Evolutionary conservation across 2,113 vertebrate species (phyloP).

Genomic region (Callocephalon fimbriatum): DNA sequence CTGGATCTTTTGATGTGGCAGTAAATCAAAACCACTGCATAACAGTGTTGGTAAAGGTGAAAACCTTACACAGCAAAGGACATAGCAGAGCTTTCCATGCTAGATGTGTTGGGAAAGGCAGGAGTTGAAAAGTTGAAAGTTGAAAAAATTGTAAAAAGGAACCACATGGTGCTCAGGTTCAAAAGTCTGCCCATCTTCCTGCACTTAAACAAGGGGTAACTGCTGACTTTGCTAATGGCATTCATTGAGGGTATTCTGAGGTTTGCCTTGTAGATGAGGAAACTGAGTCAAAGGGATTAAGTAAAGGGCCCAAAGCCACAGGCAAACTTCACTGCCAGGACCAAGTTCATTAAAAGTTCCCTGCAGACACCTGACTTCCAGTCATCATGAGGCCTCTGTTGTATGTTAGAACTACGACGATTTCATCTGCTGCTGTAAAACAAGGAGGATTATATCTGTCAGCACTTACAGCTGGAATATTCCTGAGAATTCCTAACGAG

Average conservation of each 20-base stretch:
- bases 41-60: neutral
- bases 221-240: neutral
- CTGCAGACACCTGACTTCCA: neutral
- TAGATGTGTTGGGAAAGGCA: neutral
- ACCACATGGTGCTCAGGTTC: neutral
- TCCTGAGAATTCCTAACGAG: neutral
- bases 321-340: neutral
- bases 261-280: neutral
- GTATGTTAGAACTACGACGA: neutral
- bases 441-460: neutral
- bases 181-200: neutral
- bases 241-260: neutral
- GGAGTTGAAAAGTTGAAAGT: neutral
- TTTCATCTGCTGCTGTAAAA: neutral
- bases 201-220: neutral
- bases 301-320: neutral
- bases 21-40: neutral
- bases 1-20: neutral
- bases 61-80: neutral
- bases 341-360: neutral
- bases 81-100: neutral
- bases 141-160: neutral
- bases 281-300: neutral
- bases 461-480: neutral
- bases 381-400: neutral